Conservation (phyloP, 2,113 vertebrate genomes). For the Leptobrachium leishanense region DNA sequence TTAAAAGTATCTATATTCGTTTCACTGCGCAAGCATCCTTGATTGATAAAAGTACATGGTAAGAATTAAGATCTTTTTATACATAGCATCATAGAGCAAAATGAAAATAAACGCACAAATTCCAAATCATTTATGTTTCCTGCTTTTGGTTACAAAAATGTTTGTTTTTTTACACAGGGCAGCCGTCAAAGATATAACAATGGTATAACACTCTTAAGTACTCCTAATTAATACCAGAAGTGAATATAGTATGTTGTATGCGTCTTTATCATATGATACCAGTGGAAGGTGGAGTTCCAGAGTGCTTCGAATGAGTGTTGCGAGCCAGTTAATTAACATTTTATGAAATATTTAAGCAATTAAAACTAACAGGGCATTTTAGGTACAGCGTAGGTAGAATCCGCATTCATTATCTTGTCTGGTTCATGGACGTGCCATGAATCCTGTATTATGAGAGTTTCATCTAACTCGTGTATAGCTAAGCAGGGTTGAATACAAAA, state of each 20-base stretch:
- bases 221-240: constrained; percentile 39
- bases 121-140: too few relatives aligned
- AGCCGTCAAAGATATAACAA: not conserved
- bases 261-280: constrained; percentile 39
- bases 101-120: too few relatives aligned
- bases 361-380: constrained; percentile 43
- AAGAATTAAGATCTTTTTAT: too few relatives aligned
- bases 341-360: constrained; percentile 49
- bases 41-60: too few relatives aligned
- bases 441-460: too few relatives aligned
- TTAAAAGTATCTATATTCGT: too few relatives aligned
- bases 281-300: constrained; percentile 25
- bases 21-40: too few relatives aligned
- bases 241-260: constrained; percentile 38
- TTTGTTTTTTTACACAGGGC: not conserved
- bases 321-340: constrained; percentile 37
- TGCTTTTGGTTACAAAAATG: too few relatives aligned
- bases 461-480: too few relatives aligned
- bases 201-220: constrained; percentile 4
- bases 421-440: too few relatives aligned
- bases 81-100: too few relatives aligned
- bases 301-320: constrained; percentile 34
- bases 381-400: constrained; percentile 23
- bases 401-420: constrained; percentile 34
- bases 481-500: too few relatives aligned